These are phyloP conservation scores for Gastrophryne carolinensis DNA, from an alignment of 2,797 vertebrate species.

Conservation along the genomic window DNA sequence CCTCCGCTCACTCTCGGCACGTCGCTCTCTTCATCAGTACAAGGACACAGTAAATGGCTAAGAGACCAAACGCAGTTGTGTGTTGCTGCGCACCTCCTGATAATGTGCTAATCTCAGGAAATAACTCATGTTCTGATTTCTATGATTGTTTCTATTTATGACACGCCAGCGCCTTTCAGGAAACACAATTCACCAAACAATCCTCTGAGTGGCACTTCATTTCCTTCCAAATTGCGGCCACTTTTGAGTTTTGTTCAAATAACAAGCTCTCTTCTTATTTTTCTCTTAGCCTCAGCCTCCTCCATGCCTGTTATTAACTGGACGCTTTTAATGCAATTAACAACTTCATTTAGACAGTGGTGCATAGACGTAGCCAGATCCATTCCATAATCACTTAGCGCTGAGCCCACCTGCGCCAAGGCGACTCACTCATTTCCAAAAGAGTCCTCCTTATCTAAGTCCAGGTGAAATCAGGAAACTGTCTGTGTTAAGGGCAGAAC, in stretches of 20 bases:
- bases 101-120: not conserved
- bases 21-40: no score
- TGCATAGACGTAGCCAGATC: no score
- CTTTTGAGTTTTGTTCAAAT: constrained; percentile 4
- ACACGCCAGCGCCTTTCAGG: not conserved
- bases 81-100: not conserved
- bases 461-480: no score
- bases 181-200: not conserved
- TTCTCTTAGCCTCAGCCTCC: not conserved
- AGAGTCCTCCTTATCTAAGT: no score
- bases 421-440: no score
- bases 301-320: not conserved
- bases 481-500: no score
- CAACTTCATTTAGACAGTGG: not conserved
- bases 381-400: no score
- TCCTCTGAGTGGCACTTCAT: not conserved
- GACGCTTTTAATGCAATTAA: constrained; percentile 2
- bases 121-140: not conserved
- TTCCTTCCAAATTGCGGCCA: not conserved
- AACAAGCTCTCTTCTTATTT: not conserved
- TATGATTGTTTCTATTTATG: not conserved
- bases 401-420: no score
- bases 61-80: no score
- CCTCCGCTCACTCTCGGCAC: no score
- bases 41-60: not conserved